Evolutionary conservation across 2,113 vertebrate species (phyloP).

Genomic region (Grammomys surdaster): DNA sequence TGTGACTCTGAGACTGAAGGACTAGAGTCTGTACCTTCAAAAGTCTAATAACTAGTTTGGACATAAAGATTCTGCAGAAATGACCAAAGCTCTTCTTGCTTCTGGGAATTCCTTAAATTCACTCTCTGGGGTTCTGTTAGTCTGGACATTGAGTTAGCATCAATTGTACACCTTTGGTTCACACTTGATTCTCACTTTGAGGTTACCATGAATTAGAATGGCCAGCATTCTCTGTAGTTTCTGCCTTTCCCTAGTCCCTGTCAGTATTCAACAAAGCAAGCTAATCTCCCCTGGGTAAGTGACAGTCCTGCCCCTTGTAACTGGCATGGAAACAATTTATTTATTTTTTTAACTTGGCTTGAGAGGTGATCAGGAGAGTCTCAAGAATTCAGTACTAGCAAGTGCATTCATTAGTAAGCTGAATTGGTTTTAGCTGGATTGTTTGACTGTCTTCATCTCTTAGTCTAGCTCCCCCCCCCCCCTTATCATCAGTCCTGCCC

Average conservation of each 20-base stretch:
- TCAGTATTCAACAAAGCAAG: conserved; percentile 78
- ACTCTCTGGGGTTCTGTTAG: not conserved
- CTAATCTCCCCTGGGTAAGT: conserved; percentile 75
- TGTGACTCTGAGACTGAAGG: not conserved
- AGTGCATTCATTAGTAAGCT: conserved; percentile 64
- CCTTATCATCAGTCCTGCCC: conserved; percentile 43
- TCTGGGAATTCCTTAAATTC: not conserved
- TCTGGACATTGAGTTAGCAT: not conserved
- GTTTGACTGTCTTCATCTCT: conserved; percentile 44
- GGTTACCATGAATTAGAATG: not conserved
- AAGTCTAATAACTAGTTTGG: not conserved
- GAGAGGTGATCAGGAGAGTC: conserved; percentile 60
- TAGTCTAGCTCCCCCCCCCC: not conserved
- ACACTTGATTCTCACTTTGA: not conserved
- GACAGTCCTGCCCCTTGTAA: conserved; percentile 73
- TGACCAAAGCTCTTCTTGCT: not conserved
- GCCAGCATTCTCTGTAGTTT: not conserved
- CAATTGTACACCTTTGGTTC: not conserved
- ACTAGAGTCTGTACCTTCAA: not conserved
- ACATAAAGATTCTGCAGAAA: not conserved
- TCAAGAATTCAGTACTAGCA: conserved; percentile 59
- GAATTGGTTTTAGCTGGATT: conserved; percentile 42
- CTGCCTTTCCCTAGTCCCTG: conserved; percentile 29
- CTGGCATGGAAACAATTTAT: conserved; percentile 78
- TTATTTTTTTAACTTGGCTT: conserved; percentile 77